Evolutionary conservation across 2,113 vertebrate genomes (phyloP).

Genomic region (Lampris incognitus): DNA sequence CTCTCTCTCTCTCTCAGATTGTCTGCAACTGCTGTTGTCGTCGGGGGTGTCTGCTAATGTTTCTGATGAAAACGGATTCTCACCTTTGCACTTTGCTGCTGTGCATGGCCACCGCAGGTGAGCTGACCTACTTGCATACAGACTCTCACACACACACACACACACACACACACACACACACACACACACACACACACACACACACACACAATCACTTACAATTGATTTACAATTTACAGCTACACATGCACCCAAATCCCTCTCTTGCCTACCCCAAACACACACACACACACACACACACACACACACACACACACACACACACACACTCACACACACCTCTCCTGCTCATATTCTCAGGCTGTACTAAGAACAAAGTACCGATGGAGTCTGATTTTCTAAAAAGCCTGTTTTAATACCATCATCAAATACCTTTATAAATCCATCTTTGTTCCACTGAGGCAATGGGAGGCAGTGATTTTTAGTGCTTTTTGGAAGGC

Average conservation of each 20-base stretch:
- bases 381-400: too few species aligned
- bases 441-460: too few species aligned
- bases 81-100: conserved; percentile 92
- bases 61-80: conserved; percentile 91
- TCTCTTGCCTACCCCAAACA: neutral
- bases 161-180: conserved; percentile 10
- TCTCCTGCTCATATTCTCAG: too few species aligned
- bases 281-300: neutral
- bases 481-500: too few species aligned
- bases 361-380: too few species aligned
- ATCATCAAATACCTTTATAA: too few species aligned
- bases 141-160: neutral
- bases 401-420: too few species aligned
- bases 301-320: neutral
- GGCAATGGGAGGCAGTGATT: too few species aligned
- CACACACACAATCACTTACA: neutral
- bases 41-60: conserved; percentile 88
- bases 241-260: too few species aligned
- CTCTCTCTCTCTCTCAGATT: conserved; percentile 80
- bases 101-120: conserved; percentile 91
- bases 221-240: too few species aligned
- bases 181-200: neutral
- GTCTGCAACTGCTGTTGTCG: conserved; percentile 95
- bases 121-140: conserved; percentile 43
- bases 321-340: too few species aligned